Percentiles rank a stretch among this genome's conserved stretches.
Conservation (phyloP, 1,140 invertebrate species). For the Musca vetustissima region DNA sequence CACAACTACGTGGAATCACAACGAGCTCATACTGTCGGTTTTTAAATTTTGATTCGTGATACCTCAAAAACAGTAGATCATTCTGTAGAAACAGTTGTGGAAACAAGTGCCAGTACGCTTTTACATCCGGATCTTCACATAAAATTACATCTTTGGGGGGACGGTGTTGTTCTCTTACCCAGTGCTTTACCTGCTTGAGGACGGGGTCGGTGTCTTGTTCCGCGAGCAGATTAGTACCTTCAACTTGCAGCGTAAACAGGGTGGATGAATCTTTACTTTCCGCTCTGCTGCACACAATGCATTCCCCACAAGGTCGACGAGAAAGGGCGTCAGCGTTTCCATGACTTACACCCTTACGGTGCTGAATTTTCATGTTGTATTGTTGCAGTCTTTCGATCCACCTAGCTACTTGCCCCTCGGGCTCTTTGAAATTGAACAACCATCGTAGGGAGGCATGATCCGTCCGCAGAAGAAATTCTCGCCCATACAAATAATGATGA, state of each 20-base stretch:
- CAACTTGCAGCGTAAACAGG: neutral
- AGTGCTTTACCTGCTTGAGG: neutral
- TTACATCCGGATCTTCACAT: neutral
- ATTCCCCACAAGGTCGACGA: conserved; percentile 3
- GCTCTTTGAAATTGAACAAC: neutral
- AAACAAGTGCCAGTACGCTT: neutral
- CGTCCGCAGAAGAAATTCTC: neutral
- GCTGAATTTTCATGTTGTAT: conserved; percentile 8
- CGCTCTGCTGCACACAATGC: neutral
- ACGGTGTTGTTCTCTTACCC: neutral
- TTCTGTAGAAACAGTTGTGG: neutral
- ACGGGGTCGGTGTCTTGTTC: neutral
- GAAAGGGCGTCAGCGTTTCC: neutral
- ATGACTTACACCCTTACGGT: conserved; percentile 4
- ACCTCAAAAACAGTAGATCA: neutral
- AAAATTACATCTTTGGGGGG: neutral
- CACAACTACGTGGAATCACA: neutral
- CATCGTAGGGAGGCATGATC: neutral
- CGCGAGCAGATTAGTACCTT: neutral
- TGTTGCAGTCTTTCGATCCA: conserved; percentile 11
- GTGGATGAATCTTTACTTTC: neutral
- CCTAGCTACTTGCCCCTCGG: conserved; percentile 16
- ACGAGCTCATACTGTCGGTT: neutral
- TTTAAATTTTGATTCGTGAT: neutral
- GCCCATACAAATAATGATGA: neutral